These are phyloP conservation scores for Melinopterus prodromus DNA, from an alignment of 2,888 invertebrate species.

Conservation along the genomic window DNA sequence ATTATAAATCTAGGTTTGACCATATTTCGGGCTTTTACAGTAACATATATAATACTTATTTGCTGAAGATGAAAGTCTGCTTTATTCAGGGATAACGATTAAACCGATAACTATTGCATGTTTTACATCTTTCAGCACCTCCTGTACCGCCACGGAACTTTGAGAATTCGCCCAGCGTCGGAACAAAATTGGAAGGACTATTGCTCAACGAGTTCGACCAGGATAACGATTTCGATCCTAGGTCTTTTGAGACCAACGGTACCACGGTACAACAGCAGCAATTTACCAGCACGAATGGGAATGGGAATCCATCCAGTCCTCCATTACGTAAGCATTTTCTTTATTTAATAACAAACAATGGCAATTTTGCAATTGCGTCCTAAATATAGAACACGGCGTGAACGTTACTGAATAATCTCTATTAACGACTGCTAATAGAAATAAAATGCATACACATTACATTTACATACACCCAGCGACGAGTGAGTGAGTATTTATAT, in stretches of 20 bases:
- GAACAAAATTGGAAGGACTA: conserved; percentile 80
- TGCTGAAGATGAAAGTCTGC: no score
- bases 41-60: no score
- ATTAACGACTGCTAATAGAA: no score
- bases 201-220: conserved; percentile 83
- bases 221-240: conserved; percentile 85
- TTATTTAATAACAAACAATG: conserved; percentile 1
- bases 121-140: conserved; percentile 53
- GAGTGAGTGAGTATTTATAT: conserved; percentile 19
- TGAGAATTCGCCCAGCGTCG: conserved; percentile 66
- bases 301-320: conserved; percentile 59
- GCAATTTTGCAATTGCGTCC: neutral
- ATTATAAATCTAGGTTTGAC: no score
- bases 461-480: no score
- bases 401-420: neutral
- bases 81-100: neutral
- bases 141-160: conserved; percentile 63
- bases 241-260: conserved; percentile 77
- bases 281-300: conserved; percentile 51
- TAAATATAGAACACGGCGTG: neutral
- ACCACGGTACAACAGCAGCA: conserved; percentile 49
- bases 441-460: neutral
- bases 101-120: neutral
- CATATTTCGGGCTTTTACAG: no score
- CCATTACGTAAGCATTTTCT: conserved; percentile 71